Percentiles rank a stretch among this genome's conserved stretches.
These are phyloP conservation scores for Spisula solida DNA, from an alignment of 2,888 invertebrate species.

Conservation along the genomic window DNA sequence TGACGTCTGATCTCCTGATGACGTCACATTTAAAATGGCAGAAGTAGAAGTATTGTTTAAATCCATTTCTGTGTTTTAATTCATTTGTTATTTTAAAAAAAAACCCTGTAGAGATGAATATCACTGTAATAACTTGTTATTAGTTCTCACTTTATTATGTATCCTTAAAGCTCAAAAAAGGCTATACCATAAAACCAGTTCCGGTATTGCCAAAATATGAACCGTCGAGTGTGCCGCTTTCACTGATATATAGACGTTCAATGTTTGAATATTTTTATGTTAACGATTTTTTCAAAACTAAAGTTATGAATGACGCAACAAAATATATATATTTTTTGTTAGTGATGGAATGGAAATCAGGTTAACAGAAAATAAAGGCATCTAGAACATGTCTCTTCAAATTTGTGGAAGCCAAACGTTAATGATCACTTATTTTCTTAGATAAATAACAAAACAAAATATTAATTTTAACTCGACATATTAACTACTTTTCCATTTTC, in stretches of 20 bases:
- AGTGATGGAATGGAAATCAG: too few relatives aligned
- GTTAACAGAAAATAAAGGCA: too few relatives aligned
- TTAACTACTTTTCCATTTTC: too few relatives aligned
- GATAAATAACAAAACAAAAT: too few relatives aligned
- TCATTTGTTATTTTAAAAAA: not conserved
- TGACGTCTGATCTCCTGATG: constrained; percentile 2
- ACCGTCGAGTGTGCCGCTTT: not conserved
- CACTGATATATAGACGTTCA: too few relatives aligned
- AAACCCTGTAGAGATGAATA: not conserved
- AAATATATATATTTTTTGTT: too few relatives aligned
- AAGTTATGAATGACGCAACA: too few relatives aligned
- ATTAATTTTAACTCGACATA: too few relatives aligned
- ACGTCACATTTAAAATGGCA: constrained; percentile 2
- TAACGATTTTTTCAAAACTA: not conserved
- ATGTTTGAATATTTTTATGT: too few relatives aligned
- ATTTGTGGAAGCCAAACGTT: too few relatives aligned
- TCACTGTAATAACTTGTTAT: not conserved
- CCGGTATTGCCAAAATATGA: not conserved
- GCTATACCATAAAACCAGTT: not conserved
- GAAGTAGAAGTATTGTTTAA: constrained; percentile 15
- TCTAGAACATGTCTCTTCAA: too few relatives aligned
- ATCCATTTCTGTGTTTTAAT: not conserved
- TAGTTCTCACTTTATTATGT: not conserved
- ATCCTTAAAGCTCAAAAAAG: not conserved
- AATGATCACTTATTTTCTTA: too few relatives aligned